A percentile compares a stretch with the other conserved stretches of the same genome.
Conservation (phyloP, 2,797 vertebrate genomes). For the Limosa lapponica region DNA sequence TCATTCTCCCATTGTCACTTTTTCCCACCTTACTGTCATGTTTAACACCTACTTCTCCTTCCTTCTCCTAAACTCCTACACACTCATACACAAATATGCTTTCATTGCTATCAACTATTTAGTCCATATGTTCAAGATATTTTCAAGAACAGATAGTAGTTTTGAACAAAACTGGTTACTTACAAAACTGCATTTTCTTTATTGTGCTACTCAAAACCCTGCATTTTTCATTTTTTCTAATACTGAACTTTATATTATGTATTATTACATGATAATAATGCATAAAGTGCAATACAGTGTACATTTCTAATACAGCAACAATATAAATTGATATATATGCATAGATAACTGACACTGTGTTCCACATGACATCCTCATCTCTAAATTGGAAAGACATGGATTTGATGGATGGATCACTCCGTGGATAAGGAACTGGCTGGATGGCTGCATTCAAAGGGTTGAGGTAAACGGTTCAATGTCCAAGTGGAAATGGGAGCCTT, state of each 20-base stretch:
- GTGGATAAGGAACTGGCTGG: too few species aligned
- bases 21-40: constrained; percentile 38
- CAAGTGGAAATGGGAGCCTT: too few species aligned
- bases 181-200: background rate
- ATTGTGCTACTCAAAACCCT: background rate
- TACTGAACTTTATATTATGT: background rate
- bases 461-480: too few species aligned
- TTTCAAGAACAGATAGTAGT: background rate
- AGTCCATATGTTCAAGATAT: constrained; percentile 4
- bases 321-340: background rate
- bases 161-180: background rate
- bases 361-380: too few species aligned
- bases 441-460: too few species aligned
- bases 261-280: background rate
- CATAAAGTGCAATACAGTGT: background rate
- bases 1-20: constrained; percentile 32
- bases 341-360: background rate
- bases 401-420: too few species aligned
- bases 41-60: constrained; percentile 41
- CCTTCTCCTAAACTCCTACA: constrained; percentile 36
- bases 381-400: too few species aligned
- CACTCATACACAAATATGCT: constrained; percentile 4
- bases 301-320: background rate
- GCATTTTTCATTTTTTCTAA: background rate
- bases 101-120: background rate